Evolutionary conservation across 2,888 invertebrate species (phyloP).

Genomic region (Melipona bicolor): DNA sequence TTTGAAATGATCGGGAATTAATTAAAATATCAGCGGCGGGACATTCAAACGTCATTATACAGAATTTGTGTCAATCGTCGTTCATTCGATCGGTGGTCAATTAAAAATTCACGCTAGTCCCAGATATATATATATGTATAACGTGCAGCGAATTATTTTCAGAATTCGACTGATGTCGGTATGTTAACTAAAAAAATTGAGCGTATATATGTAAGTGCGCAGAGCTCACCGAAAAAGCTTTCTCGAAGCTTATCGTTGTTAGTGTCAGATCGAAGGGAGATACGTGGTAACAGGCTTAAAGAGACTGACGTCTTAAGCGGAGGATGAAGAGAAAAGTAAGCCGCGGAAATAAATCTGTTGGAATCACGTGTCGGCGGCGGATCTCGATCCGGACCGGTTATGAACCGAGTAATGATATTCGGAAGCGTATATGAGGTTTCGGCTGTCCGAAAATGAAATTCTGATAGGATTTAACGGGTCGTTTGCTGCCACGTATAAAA

Average conservation of each 20-base stretch:
- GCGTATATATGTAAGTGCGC: slow-evolving; percentile 13
- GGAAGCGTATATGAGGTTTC: slow-evolving; percentile 49
- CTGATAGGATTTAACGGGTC: slow-evolving; percentile 47
- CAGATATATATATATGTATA: not conserved
- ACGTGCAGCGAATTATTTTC: slow-evolving; percentile 20
- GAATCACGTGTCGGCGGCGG: slow-evolving; percentile 26
- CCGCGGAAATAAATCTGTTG: slow-evolving; percentile 67
- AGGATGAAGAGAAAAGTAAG: slow-evolving; percentile 62
- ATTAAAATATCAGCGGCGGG: no score
- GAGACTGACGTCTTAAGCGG: slow-evolving; percentile 68
- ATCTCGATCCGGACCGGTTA: slow-evolving; percentile 11
- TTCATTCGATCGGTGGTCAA: no score
- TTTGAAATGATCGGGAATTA: no score
- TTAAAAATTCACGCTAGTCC: not conserved
- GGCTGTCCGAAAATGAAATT: slow-evolving; percentile 53
- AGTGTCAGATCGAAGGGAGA: slow-evolving; percentile 58
- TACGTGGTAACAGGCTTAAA: slow-evolving; percentile 69
- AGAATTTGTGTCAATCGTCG: no score
- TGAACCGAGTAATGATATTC: slow-evolving; percentile 46
- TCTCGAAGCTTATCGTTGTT: not conserved
- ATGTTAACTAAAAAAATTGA: slow-evolving; percentile 40
- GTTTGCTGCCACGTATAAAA: slow-evolving; percentile 21
- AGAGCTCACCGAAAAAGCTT: slow-evolving; percentile 21
- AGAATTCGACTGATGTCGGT: slow-evolving; percentile 22
- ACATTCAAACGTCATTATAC: no score